phyloP scores from a whole-genome alignment of 2,888 invertebrate species.

The Microchrysa polita region DNA sequence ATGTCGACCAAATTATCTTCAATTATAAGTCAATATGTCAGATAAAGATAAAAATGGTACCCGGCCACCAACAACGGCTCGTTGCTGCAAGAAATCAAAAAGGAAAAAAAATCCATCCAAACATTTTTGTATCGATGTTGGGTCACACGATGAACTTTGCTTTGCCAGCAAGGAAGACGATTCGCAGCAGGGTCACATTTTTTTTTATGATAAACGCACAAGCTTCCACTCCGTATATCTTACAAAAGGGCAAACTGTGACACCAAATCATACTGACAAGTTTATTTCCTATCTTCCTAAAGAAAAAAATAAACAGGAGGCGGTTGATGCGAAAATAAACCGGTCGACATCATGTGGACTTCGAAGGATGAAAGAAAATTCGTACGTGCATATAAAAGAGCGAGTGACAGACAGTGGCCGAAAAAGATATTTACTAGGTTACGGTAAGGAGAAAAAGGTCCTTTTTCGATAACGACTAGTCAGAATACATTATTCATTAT shows the following conservation, averaged over 20 bases:
- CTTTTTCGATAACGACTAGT: too few species aligned
- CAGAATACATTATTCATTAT: too few species aligned
- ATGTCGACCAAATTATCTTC: conserved; percentile 46
- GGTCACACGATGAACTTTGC: neutral
- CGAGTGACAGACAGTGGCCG: conserved; percentile 16
- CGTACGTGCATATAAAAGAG: neutral
- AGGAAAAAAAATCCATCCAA: too few species aligned
- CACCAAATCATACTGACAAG: conserved; percentile 36
- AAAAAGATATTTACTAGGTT: neutral
- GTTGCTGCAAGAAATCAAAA: too few species aligned
- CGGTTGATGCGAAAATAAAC: neutral
- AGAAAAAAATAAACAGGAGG: neutral
- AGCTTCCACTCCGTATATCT: neutral
- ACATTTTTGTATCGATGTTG: too few species aligned
- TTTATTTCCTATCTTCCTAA: neutral
- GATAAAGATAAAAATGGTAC: conserved; percentile 37
- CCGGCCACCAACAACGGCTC: too few species aligned
- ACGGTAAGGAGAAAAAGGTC: too few species aligned
- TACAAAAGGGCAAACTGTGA: conserved; percentile 22
- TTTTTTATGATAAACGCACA: neutral
- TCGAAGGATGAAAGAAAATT: neutral
- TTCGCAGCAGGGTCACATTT: neutral
- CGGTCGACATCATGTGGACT: too few species aligned
- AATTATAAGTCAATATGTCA: conserved; percentile 49
- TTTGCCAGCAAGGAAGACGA: neutral